A percentile compares a stretch with the other conserved stretches of the same genome.
Conservation (phyloP, 2,888 invertebrate genomes). For the Drosophila mimica region DNA sequence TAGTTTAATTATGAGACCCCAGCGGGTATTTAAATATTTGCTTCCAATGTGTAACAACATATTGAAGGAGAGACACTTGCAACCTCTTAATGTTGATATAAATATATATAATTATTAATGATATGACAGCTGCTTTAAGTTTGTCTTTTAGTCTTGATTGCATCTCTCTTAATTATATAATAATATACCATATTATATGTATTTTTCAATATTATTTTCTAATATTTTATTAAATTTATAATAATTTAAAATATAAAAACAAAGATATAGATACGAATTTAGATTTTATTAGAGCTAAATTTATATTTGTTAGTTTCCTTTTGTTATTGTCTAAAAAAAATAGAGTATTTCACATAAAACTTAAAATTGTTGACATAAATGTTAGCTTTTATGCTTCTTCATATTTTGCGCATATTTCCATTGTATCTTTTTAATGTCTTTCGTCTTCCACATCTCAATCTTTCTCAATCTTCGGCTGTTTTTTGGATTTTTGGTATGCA, state of each 20-base stretch:
- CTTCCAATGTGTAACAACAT: slow-evolving; percentile 8
- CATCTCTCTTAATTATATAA: background rate
- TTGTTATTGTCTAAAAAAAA: background rate
- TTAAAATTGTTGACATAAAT: background rate
- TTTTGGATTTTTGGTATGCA: slow-evolving; percentile 70
- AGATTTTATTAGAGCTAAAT: fast-evolving
- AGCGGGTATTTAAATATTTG: slow-evolving; percentile 18
- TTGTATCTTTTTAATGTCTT: slow-evolving; percentile 47
- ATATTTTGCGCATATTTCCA: slow-evolving; percentile 53
- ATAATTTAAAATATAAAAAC: background rate
- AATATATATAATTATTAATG: slow-evolving; percentile 1
- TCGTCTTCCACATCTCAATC: slow-evolving; percentile 27
- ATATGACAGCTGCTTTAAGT: background rate
- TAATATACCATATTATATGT: background rate
- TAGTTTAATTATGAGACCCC: slow-evolving; percentile 46
- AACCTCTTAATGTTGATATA: slow-evolving; percentile 14
- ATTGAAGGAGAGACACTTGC: slow-evolving; percentile 7
- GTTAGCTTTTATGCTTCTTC: slow-evolving; percentile 1
- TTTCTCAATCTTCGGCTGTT: slow-evolving; percentile 50
- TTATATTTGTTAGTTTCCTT: background rate
- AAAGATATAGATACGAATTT: background rate
- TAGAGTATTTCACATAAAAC: slow-evolving; percentile 18
- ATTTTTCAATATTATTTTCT: background rate
- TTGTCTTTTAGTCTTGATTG: slow-evolving; percentile 3
- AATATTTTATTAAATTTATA: background rate